A percentile compares a stretch with the other conserved stretches of the same genome.
phyloP scores from a whole-genome alignment of 2,113 vertebrate genomes.

The Cryptomyrus ogoouensis region DNA sequence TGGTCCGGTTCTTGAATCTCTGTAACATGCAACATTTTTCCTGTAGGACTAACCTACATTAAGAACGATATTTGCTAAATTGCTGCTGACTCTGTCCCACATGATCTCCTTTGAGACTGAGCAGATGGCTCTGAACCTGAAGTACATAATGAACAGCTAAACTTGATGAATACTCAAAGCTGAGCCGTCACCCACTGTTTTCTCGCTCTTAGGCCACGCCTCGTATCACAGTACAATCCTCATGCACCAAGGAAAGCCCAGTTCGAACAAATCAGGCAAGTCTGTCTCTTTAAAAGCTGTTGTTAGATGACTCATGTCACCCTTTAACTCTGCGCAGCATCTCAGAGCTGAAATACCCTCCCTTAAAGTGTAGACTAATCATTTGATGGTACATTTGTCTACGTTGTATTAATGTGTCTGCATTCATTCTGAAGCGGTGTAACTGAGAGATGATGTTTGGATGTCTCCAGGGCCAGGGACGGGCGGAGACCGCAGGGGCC shows the following conservation, averaged over 20 bases:
- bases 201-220: constrained; percentile 47
- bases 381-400: neutral
- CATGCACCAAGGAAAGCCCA: constrained; percentile 55
- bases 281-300: constrained; percentile 15
- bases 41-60: neutral
- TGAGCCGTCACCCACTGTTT: neutral
- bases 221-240: constrained; percentile 57
- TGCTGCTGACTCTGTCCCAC: neutral
- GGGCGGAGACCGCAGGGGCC: constrained; percentile 22
- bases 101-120: neutral
- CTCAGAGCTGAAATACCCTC: neutral
- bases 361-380: neutral
- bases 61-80: neutral
- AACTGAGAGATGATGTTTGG: neutral
- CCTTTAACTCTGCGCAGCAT: neutral
- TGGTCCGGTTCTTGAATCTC: neutral
- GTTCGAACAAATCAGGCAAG: constrained; percentile 41
- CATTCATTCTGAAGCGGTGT: neutral
- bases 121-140: neutral
- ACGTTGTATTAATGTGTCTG: neutral
- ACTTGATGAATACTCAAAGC: neutral
- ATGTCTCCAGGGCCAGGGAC: neutral
- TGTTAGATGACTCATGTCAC: neutral
- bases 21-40: neutral
- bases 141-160: neutral